Evolutionary conservation across 2,113 vertebrate genomes (phyloP).

Genomic region (Paraplagusia blochii): DNA sequence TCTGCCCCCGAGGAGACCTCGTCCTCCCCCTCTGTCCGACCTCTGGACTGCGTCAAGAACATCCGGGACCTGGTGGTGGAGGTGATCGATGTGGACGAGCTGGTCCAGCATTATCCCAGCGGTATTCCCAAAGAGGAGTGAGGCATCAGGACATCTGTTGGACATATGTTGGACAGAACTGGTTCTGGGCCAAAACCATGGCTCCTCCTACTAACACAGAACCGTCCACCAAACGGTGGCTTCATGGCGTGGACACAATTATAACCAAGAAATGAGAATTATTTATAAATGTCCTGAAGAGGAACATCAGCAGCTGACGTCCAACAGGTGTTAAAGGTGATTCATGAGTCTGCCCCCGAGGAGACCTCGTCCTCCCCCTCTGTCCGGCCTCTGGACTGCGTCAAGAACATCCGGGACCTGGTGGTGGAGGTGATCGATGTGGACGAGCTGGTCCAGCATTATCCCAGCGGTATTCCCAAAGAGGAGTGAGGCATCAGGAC

Average conservation of each 20-base stretch:
- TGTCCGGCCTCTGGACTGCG: slow-evolving; percentile 40
- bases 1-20: background rate
- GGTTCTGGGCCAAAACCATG: background rate
- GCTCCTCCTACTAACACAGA: background rate
- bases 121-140: slow-evolving; percentile 25
- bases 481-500: slow-evolving; percentile 22
- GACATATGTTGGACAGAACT: background rate
- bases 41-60: slow-evolving; percentile 60
- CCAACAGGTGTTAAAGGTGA: background rate
- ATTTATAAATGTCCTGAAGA: background rate
- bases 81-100: slow-evolving; percentile 67
- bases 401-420: slow-evolving; percentile 69
- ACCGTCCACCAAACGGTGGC: background rate
- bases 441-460: slow-evolving; percentile 55
- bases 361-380: background rate
- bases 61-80: slow-evolving; percentile 71
- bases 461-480: slow-evolving; percentile 8
- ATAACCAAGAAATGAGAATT: slow-evolving; percentile 33
- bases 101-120: slow-evolving; percentile 40
- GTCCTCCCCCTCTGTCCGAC: background rate
- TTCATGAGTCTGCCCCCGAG: background rate
- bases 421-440: slow-evolving; percentile 69
- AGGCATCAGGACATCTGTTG: background rate
- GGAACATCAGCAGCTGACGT: background rate
- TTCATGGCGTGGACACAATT: slow-evolving; percentile 3